Percentiles rank a stretch among this genome's conserved stretches.
Conservation (phyloP, 2,888 invertebrate genomes). For the Cataglyphis rosenhaueri region DNA sequence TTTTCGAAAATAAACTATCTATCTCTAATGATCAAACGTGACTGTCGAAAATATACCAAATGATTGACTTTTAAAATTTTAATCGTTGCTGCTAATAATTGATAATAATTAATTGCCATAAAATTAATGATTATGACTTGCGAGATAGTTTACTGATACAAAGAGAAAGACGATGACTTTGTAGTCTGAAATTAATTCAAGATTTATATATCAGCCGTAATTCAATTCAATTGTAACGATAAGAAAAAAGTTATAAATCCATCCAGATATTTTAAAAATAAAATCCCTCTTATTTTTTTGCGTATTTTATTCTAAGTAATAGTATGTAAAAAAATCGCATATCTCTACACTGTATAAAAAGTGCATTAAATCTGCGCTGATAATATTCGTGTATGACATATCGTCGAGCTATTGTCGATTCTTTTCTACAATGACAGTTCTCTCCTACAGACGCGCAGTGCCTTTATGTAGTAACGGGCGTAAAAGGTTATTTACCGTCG, state of each 20-base stretch:
- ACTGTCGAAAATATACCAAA: background rate
- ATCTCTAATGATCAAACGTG: background rate
- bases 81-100: background rate
- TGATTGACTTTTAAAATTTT: background rate
- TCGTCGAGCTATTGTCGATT: background rate
- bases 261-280: background rate
- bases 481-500: constrained; percentile 51
- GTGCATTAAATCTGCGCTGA: background rate
- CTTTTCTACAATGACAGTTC: background rate
- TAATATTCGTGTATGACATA: background rate
- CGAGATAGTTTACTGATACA: background rate
- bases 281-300: constrained; percentile 10
- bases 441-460: background rate
- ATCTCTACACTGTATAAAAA: background rate
- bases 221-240: background rate
- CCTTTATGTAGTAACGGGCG: constrained; percentile 20
- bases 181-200: background rate
- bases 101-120: constrained; percentile 9
- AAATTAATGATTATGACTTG: background rate
- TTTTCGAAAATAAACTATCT: background rate
- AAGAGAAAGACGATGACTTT: background rate
- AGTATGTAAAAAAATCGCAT: background rate
- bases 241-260: background rate
- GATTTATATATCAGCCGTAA: background rate
- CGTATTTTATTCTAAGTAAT: background rate